A percentile compares a stretch with the other conserved stretches of the same genome.
Conservation (phyloP, 2,888 invertebrate genomes). For the Oligia fasciuncula region DNA sequence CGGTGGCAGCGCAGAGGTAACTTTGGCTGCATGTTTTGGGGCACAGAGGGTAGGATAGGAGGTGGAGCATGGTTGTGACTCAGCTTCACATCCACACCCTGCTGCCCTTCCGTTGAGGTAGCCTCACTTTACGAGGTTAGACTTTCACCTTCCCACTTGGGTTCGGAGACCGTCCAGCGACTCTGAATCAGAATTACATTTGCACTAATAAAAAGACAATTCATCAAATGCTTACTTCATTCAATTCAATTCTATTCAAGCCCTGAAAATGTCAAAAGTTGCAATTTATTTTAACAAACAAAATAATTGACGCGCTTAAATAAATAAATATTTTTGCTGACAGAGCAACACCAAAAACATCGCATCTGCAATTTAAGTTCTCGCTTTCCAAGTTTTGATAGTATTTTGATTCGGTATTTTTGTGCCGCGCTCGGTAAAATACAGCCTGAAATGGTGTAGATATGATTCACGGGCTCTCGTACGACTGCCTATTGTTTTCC, state of each 20-base stretch:
- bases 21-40: too few relatives aligned
- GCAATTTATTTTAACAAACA: too few relatives aligned
- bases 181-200: neutral
- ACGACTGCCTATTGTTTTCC: neutral
- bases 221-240: neutral
- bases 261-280: neutral
- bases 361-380: neutral
- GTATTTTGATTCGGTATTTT: conserved; percentile 25
- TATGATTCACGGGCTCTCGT: conserved; percentile 32
- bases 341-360: neutral
- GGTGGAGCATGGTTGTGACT: neutral
- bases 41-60: too few relatives aligned
- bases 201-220: neutral
- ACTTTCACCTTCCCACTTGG: neutral
- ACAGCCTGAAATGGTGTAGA: conserved; percentile 43
- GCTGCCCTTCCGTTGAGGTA: neutral
- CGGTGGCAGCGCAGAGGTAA: too few relatives aligned
- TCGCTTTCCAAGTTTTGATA: neutral
- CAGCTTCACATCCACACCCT: neutral
- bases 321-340: neutral
- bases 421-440: conserved; percentile 10
- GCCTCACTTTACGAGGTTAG: neutral
- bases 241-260: neutral
- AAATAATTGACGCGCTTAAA: neutral
- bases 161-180: neutral